Evolutionary conservation across 2,797 vertebrate genomes (phyloP), one percentile per base, ranked within the genome.

Genomic region (Megalops cyprinoides): DNA sequence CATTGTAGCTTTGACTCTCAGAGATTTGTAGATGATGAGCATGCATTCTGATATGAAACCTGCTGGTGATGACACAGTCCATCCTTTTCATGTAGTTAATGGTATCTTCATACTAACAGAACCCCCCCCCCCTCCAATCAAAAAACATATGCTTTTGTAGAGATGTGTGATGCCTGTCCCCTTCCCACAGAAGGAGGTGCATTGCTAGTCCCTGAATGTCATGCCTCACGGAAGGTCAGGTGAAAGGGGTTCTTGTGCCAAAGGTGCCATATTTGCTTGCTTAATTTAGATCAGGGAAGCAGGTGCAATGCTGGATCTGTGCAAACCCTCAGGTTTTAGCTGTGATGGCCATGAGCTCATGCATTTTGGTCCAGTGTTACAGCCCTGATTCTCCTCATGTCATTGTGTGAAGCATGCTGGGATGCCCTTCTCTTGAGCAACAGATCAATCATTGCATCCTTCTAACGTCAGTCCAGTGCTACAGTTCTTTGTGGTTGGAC

Each of bases 341-440:
- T 71, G 67, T 6, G 39, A 2, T 39, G 53, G 53, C 14, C 53
- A 23, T 3, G 18, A 34, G 14, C 18, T 69, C 65, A 69, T 7
- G 34, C 42, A 69, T 34, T 69, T 37, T 6, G n/a, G n/a, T 42
- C 31, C 65, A 67, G 65, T 20, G 34, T 39, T 67, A 67, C 62
- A 18, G 34, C 12, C 34, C 65, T 67, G 37, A 42, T 8, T 42
- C 4, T 23, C 39, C 42, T 71, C 20, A 37, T 44, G 67, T 15
- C 37, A 71, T 71, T 1, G 39, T 42, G 39, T 44, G 37, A 71
- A 71, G 67, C 67, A 71, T 71, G 39, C 39, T 71, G 67, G 67
- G 37, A 71, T 18, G 37, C 37, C 20, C n/a, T 71, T 44, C 44
- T n/a, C n/a, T n/a, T n/a, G n/a, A n/a, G n/a, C n/a, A n/a, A n/a